phyloP scores from a whole-genome alignment of 2,888 invertebrate genomes.

The Mycogona germanica region DNA sequence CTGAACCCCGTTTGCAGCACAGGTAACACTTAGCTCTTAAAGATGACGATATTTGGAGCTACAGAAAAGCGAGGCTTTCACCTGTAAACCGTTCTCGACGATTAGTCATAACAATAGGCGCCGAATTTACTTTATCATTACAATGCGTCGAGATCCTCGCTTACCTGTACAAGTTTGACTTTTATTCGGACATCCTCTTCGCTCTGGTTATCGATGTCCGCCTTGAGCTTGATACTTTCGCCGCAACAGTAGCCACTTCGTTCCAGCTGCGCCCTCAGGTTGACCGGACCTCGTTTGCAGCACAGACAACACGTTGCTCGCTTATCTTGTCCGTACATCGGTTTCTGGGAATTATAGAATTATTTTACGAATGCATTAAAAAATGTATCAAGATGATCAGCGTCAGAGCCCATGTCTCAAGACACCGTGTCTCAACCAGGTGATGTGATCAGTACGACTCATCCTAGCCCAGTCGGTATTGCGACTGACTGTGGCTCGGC shows the following conservation, averaged over 20 bases:
- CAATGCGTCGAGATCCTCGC: no score
- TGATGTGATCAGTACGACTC: no score
- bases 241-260: conserved; percentile 61
- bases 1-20: conserved; percentile 56
- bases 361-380: conserved; percentile 7
- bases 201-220: conserved; percentile 56
- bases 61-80: no score
- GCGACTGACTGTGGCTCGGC: no score
- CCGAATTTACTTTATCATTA: no score
- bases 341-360: conserved; percentile 40
- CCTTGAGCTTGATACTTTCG: conserved; percentile 52
- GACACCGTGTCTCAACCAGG: no score
- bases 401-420: no score
- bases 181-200: conserved; percentile 45
- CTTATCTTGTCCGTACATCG: conserved; percentile 49
- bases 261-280: conserved; percentile 52
- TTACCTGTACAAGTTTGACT: conserved; percentile 45
- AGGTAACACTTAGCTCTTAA: conserved; percentile 55
- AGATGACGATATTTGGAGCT: no score
- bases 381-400: conserved; percentile 1
- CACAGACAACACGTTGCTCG: conserved; percentile 56
- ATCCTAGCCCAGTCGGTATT: no score
- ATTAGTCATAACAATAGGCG: no score
- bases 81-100: no score
- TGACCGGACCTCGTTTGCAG: conserved; percentile 54